These are phyloP conservation scores for Clostera curtula DNA, from an alignment of 2,888 invertebrate species.

Conservation along the genomic window DNA sequence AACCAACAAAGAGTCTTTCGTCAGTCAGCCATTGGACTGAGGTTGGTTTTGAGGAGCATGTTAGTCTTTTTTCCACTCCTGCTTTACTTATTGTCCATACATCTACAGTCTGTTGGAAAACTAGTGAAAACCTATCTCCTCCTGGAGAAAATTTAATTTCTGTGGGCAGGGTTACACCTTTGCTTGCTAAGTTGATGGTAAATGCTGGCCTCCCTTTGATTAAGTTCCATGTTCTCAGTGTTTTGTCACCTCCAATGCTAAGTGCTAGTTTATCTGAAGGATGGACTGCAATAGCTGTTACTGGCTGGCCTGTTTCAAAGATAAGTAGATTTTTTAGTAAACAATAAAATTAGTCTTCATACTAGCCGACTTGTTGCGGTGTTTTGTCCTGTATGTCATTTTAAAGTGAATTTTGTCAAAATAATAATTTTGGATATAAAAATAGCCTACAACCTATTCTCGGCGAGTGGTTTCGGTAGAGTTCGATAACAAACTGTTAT, in stretches of 20 bases:
- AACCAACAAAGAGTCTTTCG: constrained; percentile 78
- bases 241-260: constrained; percentile 88
- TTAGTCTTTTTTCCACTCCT: constrained; percentile 79
- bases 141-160: constrained; percentile 83
- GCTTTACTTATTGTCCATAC: constrained; percentile 88
- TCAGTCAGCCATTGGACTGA: constrained; percentile 81
- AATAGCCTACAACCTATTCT: too few species aligned
- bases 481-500: too few species aligned
- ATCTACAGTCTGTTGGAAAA: constrained; percentile 82
- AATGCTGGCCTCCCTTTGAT: constrained; percentile 93
- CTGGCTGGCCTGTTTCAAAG: constrained; percentile 67
- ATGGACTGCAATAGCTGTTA: constrained; percentile 87
- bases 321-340: too few species aligned
- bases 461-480: too few species aligned
- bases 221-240: constrained; percentile 94
- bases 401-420: too few species aligned
- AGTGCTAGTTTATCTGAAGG: constrained; percentile 92
- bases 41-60: constrained; percentile 81
- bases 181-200: constrained; percentile 87
- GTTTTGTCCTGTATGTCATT: too few species aligned
- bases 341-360: too few species aligned
- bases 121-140: constrained; percentile 85
- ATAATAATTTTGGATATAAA: too few species aligned
- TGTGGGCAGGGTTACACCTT: constrained; percentile 67
- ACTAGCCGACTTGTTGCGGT: too few species aligned